Evolutionary conservation across 2,113 vertebrate species (phyloP), one percentile per base, ranked within the genome.

Genomic region (Sigmodon hispidus): DNA sequence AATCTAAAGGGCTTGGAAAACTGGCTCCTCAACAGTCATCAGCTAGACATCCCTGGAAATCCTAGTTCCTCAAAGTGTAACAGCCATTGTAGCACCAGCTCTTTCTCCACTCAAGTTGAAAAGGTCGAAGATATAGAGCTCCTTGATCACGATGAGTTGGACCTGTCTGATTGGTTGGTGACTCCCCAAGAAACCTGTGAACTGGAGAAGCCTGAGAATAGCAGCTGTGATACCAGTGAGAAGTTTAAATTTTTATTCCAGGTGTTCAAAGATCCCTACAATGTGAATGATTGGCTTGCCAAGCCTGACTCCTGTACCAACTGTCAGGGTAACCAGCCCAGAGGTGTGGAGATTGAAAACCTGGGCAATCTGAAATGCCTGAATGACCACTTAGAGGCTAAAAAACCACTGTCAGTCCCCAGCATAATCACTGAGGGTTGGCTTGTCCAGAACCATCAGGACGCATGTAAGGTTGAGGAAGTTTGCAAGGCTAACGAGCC

Each of bases 291-390:
- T 67, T 99, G 99, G 99, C 99, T 99, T 16, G 75, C 91, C 12
- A 99, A 98, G 93, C 55, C 98, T 0, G 98, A 98, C 91, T 97
- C 98, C 0, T 99, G 99, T 95, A 98, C 98, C 76, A 99, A 97
- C 36, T 99, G 99, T 98, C 96, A 98, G 40, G 98, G 99, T 93
- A 98, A 98, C 67, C 98, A 97, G 87, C 95, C 93, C 69, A 98
- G 95, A 67, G 96, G 98, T 0, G 92, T 99, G 84, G 99, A 99
- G 98, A 99, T 99, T 1, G 99, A 99, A 98, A 99, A 99, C 98
- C 99, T 99, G 94, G 99, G 99, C 75, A 99, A 98, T 93, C 99
- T 99, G 40, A 99, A 99, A 98, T 99, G 99, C 98, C 98, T 99
- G 65, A 99, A 99, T 26, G 99, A 99, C 34, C 98, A 99, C 93